Percentiles rank a stretch among this genome's conserved stretches.
phyloP scores from a whole-genome alignment of 2,113 vertebrate species.

The Podiceps cristatus region DNA sequence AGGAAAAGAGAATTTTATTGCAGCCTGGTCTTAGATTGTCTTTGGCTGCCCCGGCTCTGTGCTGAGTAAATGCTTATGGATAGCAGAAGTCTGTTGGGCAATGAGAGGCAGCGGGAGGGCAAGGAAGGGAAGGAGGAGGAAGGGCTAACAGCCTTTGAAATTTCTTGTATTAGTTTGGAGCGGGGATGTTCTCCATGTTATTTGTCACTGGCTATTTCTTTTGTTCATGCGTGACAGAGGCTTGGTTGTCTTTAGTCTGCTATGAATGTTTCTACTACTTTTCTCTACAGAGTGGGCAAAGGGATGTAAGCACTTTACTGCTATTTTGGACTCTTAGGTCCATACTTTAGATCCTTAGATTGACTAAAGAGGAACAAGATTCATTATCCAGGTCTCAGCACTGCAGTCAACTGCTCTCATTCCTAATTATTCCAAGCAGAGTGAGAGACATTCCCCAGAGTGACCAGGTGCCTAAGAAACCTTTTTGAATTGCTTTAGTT shows the following conservation, averaged over 20 bases:
- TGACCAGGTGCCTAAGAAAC: not conserved
- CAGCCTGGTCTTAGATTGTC: not conserved
- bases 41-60: not conserved
- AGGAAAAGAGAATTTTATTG: not conserved
- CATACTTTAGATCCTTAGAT: not conserved
- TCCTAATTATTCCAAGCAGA: not conserved
- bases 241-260: not conserved
- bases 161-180: not conserved
- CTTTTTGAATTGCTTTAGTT: not conserved
- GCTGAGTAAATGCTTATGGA: not conserved
- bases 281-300: not conserved
- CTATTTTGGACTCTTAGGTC: not conserved
- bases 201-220: not conserved
- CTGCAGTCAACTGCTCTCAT: not conserved
- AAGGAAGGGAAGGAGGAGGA: not conserved
- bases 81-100: not conserved
- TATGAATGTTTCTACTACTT: not conserved
- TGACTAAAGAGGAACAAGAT: not conserved
- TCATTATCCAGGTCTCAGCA: not conserved
- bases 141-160: not conserved
- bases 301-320: not conserved
- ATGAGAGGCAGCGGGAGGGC: not conserved
- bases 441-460: not conserved
- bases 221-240: not conserved
- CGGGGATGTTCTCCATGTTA: fast-evolving